Evolutionary conservation across 1,140 invertebrate species (phyloP), one percentile per base, ranked within the genome.

Genomic region (Planococcus citri): DNA sequence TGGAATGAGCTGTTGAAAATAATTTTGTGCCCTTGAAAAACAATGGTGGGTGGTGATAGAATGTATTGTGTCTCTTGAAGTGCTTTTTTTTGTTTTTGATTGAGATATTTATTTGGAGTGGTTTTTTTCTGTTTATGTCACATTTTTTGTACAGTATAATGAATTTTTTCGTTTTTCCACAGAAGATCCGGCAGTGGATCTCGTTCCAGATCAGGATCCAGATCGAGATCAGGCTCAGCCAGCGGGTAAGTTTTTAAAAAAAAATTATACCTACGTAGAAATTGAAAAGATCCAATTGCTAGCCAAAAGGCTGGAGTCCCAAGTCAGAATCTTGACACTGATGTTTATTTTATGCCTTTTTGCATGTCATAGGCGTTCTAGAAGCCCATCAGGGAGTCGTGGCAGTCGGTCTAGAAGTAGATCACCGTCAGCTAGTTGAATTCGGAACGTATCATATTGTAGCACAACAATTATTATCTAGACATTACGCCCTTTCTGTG

Each of bases 201-300:
- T 12, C 71, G 77, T 8, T 80, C 79, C 4, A 75, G 76, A n/a
- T 79, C 76, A 3, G 73, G 76, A 9, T 80, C 77, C 17, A 24
- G 60, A 4, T 71, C 70, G 25, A 33, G 70, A 27, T 71, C 69
- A 6, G 10, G 57, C 10, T 70, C 69, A 4, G 25, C 12, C 24
- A 51, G 41, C 41, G 41, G 41, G 41, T 51, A 51, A 51, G 41
- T 14, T 14, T 51, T 51, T 51, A 6, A n/a, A n/a, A 51, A n/a
- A n/a, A n/a, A n/a, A n/a, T n/a, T n/a, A n/a, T n/a, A n/a, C n/a
- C n/a, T n/a, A n/a, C n/a, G n/a, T n/a, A n/a, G n/a, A n/a, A n/a
- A n/a, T n/a, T n/a, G n/a, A n/a, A n/a, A n/a, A n/a, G n/a, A n/a
- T n/a, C n/a, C n/a, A n/a, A n/a, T n/a, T n/a, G n/a, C n/a, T n/a